phyloP scores from a whole-genome alignment of 1,140 invertebrate species.

The Habropoda laboriosa region DNA sequence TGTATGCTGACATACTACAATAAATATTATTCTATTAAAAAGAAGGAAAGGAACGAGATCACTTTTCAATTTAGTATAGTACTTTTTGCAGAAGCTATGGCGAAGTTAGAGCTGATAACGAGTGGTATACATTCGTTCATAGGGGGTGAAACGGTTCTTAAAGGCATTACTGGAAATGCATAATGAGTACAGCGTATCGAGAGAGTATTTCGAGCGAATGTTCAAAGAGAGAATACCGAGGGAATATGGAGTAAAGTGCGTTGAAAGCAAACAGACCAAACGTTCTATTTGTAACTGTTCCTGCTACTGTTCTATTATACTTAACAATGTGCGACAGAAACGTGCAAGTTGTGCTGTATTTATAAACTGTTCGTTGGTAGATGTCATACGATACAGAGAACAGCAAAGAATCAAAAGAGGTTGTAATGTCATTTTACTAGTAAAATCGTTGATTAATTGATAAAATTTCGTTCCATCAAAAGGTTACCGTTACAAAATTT shows the following conservation, averaged over 20 bases:
- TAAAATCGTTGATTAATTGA: too few species aligned
- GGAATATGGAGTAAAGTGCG: background rate
- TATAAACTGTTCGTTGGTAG: too few species aligned
- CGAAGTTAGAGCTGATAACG: background rate
- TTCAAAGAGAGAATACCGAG: background rate
- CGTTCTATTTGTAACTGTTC: background rate
- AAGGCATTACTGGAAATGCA: background rate
- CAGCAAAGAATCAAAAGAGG: too few species aligned
- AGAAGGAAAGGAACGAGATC: background rate
- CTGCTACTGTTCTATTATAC: background rate
- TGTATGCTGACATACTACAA: too few species aligned
- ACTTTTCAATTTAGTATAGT: background rate
- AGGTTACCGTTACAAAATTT: too few species aligned
- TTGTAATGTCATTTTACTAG: too few species aligned
- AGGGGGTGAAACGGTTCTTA: conserved; percentile 9
- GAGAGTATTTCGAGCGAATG: conserved; percentile 1
- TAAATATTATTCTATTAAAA: too few species aligned
- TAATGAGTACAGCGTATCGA: background rate
- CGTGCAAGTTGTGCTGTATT: too few species aligned
- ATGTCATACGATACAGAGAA: too few species aligned
- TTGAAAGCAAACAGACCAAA: background rate
- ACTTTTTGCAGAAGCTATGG: background rate
- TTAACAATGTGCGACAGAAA: too few species aligned
- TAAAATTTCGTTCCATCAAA: too few species aligned
- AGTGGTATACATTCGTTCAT: background rate